Evolutionary conservation across 2,113 vertebrate species (phyloP).

Genomic region (Willisornis vidua): DNA sequence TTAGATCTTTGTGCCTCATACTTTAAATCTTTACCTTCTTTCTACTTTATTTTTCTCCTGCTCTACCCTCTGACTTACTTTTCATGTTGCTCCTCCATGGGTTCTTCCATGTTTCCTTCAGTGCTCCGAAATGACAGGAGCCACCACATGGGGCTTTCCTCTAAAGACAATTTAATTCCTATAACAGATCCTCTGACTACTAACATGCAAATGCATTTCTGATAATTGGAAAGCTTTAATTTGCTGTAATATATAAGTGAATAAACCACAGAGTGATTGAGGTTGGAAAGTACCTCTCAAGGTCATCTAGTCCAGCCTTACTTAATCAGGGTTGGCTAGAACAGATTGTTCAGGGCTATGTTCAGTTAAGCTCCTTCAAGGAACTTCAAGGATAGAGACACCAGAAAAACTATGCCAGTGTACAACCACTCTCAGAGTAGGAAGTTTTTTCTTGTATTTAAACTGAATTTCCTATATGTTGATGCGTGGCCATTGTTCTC

Average conservation of each 20-base stretch:
- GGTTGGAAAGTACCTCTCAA: neutral
- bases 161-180: neutral
- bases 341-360: neutral
- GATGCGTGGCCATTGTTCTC: neutral
- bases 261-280: neutral
- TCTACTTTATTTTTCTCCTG: neutral
- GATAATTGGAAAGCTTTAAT: neutral
- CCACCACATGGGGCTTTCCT: neutral
- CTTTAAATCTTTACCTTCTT: neutral
- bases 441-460: neutral
- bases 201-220: neutral
- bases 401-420: neutral
- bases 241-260: neutral
- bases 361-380: neutral
- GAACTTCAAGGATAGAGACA: neutral
- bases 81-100: neutral
- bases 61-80: neutral
- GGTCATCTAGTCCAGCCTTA: fast-evolving
- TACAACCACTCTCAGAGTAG: neutral
- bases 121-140: neutral
- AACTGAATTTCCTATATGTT: neutral
- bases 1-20: neutral
- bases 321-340: neutral
- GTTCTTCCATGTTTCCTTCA: neutral
- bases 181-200: neutral